Conservation (phyloP, 2,797 vertebrate genomes). For the Graptemys geographica region DNA sequence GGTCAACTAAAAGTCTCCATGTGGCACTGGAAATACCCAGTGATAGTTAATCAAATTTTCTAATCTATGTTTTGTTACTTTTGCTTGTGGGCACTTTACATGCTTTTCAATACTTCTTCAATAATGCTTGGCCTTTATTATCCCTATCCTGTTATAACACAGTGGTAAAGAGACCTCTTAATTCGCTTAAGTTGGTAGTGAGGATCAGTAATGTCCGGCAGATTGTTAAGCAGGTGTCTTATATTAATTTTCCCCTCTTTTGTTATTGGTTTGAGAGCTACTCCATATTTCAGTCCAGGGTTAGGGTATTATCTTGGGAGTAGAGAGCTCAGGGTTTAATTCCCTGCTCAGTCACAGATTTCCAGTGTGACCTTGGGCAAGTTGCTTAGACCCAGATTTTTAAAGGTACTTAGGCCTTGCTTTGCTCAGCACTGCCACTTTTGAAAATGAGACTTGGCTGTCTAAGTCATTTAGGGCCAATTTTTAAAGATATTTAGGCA, state of each 20-base stretch:
- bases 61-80: neutral
- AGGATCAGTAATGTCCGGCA: neutral
- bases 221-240: neutral
- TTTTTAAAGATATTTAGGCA: neutral
- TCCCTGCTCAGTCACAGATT: neutral
- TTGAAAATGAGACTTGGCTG: neutral
- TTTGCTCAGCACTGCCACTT: neutral
- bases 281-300: neutral
- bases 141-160: neutral
- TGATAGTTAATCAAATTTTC: neutral
- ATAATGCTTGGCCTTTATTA: neutral
- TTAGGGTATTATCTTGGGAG: neutral
- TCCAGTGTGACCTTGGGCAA: neutral
- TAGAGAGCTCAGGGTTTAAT: neutral
- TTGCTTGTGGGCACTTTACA: neutral
- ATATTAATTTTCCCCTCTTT: neutral
- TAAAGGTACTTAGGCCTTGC: neutral
- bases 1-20: neutral
- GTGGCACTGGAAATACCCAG: neutral
- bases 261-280: neutral
- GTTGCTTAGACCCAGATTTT: neutral
- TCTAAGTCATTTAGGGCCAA: neutral
- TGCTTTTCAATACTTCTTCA: neutral
- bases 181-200: neutral
- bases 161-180: neutral